These are phyloP conservation scores for Megalonaias nervosa DNA, from an alignment of 1,140 invertebrate genomes.

Conservation along the genomic window DNA sequence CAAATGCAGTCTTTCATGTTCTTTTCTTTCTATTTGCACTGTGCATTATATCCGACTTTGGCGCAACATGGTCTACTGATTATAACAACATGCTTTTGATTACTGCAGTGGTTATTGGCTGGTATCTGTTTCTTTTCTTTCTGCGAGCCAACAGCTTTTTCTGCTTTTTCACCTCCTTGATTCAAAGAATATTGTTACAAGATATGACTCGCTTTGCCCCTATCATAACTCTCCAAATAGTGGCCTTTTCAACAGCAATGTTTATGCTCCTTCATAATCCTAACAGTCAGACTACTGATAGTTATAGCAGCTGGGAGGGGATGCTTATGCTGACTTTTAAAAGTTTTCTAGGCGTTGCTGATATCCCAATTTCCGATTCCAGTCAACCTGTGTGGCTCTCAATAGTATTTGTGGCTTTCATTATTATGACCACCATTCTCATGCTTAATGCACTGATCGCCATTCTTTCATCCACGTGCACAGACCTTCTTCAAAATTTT, in stretches of 20 bases:
- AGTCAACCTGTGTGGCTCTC: constrained; percentile 41
- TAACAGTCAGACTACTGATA: background rate
- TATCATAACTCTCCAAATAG: constrained; percentile 41
- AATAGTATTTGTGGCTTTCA: constrained; percentile 44
- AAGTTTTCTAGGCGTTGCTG: constrained; percentile 52
- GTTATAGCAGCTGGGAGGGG: too few relatives aligned
- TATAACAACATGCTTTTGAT: constrained; percentile 30
- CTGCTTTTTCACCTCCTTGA: constrained; percentile 49
- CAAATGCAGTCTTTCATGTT: constrained; percentile 28
- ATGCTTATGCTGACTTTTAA: constrained; percentile 39
- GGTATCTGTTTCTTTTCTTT: constrained; percentile 47
- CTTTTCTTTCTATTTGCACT: constrained; percentile 45
- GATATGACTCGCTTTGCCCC: constrained; percentile 44
- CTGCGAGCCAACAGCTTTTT: constrained; percentile 35
- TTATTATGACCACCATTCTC: constrained; percentile 50
- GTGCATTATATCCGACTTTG: constrained; percentile 40
- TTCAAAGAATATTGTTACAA: constrained; percentile 42
- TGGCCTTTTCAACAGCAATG: constrained; percentile 53
- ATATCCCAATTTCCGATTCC: constrained; percentile 43
- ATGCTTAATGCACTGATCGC: constrained; percentile 59
- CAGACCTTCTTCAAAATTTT: constrained; percentile 40
- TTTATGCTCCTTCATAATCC: constrained; percentile 26
- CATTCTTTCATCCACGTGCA: constrained; percentile 60
- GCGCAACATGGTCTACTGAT: background rate
- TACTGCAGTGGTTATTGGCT: constrained; percentile 39